Conservation (phyloP, 2,888 invertebrate genomes). For the Volucella inanis region DNA sequence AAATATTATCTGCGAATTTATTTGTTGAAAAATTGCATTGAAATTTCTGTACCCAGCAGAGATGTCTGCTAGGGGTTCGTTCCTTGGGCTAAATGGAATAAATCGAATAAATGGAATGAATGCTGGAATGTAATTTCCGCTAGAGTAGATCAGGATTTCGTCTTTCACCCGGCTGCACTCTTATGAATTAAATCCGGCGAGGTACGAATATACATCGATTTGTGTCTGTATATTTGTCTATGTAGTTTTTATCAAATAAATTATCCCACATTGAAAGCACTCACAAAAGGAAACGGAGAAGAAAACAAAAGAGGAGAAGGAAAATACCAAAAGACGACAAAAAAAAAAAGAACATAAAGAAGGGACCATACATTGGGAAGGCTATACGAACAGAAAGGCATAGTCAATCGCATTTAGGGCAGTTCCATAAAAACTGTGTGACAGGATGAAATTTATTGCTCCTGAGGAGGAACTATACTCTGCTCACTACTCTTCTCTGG, state of each 20-base stretch:
- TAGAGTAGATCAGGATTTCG: conserved; percentile 22
- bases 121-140: conserved; percentile 61
- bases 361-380: conserved; percentile 16
- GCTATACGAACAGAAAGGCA: conserved; percentile 40
- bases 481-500: conserved; percentile 30
- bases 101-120: conserved; percentile 18
- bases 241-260: conserved; percentile 50
- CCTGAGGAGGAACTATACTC: conserved; percentile 50
- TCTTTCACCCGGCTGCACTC: conserved; percentile 1
- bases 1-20: conserved; percentile 65
- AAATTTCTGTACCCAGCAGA: conserved; percentile 17
- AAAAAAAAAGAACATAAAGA: not conserved
- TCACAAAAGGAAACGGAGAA: conserved; percentile 14
- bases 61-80: not conserved
- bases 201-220: not conserved
- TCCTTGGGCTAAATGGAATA: conserved; percentile 19
- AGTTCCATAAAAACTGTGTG: conserved; percentile 69
- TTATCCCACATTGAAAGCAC: conserved; percentile 48
- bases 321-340: not conserved
- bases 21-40: conserved; percentile 61
- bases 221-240: conserved; percentile 10
- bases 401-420: conserved; percentile 69
- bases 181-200: conserved; percentile 12
- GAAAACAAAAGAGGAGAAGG: not conserved
- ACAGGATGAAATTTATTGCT: conserved; percentile 70